Percentiles rank a stretch among this genome's conserved stretches.
These are phyloP conservation scores for Semicossyphus pulcher DNA, from an alignment of 2,113 vertebrate species.

Conservation along the genomic window DNA sequence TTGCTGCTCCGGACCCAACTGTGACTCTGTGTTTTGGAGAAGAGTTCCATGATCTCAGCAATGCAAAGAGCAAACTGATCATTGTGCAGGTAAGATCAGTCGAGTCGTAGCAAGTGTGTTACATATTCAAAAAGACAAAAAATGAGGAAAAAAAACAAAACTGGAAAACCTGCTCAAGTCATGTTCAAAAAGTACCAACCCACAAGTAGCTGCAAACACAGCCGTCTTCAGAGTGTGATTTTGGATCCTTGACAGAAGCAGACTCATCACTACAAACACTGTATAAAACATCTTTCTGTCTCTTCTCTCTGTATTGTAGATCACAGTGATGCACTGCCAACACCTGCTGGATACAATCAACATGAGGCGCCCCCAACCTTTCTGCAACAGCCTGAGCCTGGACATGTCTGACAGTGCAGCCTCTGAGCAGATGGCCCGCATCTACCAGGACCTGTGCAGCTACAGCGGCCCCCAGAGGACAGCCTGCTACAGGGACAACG, in stretches of 20 bases:
- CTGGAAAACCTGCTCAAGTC: too few relatives aligned
- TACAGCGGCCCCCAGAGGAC: conserved; percentile 84
- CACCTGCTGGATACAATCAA: conserved; percentile 82
- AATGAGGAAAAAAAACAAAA: too few relatives aligned
- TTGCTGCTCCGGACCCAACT: conserved; percentile 87
- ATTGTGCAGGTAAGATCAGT: conserved; percentile 90
- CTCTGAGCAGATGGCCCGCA: conserved; percentile 82
- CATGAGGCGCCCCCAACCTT: conserved; percentile 73
- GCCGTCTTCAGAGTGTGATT: too few relatives aligned
- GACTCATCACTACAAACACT: neutral
- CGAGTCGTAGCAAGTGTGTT: neutral
- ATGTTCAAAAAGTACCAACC: too few relatives aligned
- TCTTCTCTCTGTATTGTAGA: conserved; percentile 58
- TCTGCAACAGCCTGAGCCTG: conserved; percentile 70
- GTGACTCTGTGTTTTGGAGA: conserved; percentile 95
- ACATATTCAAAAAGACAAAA: too few relatives aligned
- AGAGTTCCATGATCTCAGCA: conserved; percentile 88
- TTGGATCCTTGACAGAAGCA: too few relatives aligned
- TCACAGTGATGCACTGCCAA: conserved; percentile 82
- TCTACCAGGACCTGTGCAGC: conserved; percentile 85
- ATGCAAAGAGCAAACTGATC: conserved; percentile 90
- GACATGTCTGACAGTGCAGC: conserved; percentile 77
- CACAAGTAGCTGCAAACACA: too few relatives aligned
- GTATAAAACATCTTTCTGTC: neutral
- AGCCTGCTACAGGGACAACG: conserved; percentile 90